A percentile compares a stretch with the other conserved stretches of the same genome.
Evolutionary conservation across 1,140 invertebrate genomes (phyloP).

Genomic region (Bombus soroeensis): DNA sequence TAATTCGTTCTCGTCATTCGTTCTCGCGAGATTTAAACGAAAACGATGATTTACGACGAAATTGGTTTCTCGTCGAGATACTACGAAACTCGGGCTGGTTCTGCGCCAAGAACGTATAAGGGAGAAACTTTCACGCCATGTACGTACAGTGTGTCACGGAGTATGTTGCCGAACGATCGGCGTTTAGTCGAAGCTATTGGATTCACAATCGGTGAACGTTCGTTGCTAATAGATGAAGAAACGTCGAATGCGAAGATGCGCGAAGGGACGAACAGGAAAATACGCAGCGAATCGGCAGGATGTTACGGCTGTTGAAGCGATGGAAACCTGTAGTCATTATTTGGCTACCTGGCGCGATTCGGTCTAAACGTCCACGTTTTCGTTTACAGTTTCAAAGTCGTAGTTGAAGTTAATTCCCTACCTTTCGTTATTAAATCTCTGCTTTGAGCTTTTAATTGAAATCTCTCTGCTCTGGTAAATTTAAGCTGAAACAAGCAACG

Average conservation of each 20-base stretch:
- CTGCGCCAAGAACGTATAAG: constrained; percentile 36
- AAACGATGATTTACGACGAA: constrained; percentile 4
- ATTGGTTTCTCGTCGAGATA: neutral
- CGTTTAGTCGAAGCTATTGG: constrained; percentile 42
- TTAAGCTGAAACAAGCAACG: no score
- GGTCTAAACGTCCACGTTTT: neutral
- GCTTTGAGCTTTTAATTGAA: no score
- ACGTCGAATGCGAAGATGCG: neutral
- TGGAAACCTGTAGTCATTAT: neutral
- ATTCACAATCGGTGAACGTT: constrained; percentile 14
- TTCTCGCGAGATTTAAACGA: neutral
- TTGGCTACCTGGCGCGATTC: neutral
- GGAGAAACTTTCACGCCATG: constrained; percentile 81
- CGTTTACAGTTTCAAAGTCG: neutral
- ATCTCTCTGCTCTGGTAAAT: no score
- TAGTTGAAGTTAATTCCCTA: no score
- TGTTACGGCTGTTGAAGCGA: neutral
- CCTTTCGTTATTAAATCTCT: no score
- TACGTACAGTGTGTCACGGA: constrained; percentile 63
- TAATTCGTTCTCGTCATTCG: neutral
- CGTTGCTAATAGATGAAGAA: constrained; percentile 14
- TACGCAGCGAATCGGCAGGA: neutral
- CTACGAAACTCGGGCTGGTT: constrained; percentile 8
- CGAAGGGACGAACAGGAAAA: neutral
- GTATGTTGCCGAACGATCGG: constrained; percentile 24